Evolutionary conservation across 2,797 vertebrate species (phyloP).

Genomic region (Cuniculus paca): DNA sequence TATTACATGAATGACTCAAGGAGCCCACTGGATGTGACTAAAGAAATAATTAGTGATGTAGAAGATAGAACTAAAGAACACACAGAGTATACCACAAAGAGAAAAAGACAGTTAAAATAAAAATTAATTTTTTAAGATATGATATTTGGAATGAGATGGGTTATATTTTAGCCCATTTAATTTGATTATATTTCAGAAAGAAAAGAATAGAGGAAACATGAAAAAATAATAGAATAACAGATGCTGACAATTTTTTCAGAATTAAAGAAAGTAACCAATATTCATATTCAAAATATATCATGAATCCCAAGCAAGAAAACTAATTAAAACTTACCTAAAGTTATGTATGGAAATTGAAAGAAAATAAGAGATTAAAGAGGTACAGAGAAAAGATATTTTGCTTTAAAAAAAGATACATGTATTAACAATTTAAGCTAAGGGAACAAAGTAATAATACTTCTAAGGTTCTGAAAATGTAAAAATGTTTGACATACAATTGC

Average conservation of each 20-base stretch:
- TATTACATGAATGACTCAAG: not conserved
- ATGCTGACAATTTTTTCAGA: not conserved
- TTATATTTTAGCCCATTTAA: not conserved
- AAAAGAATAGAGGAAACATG: not conserved
- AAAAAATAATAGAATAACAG: not conserved
- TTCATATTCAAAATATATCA: not conserved
- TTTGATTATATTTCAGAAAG: not conserved
- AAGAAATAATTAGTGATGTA: constrained; percentile 24
- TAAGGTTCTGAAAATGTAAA: not conserved
- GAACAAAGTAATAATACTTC: not conserved
- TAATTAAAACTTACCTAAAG: not conserved
- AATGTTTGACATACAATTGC: not conserved
- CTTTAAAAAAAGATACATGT: not conserved
- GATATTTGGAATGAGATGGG: not conserved
- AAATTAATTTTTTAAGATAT: not conserved
- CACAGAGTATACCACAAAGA: not conserved
- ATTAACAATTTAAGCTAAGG: not conserved
- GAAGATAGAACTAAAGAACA: constrained; percentile 18
- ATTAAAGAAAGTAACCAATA: not conserved
- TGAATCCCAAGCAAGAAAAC: not conserved
- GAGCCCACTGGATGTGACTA: not conserved
- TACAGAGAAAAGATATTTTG: not conserved
- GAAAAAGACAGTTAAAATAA: not conserved
- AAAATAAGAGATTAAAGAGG: not conserved
- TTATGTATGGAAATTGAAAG: not conserved